These are phyloP conservation scores for Caloenas nicobarica DNA, from an alignment of 2,113 vertebrate genomes.

Conservation along the genomic window DNA sequence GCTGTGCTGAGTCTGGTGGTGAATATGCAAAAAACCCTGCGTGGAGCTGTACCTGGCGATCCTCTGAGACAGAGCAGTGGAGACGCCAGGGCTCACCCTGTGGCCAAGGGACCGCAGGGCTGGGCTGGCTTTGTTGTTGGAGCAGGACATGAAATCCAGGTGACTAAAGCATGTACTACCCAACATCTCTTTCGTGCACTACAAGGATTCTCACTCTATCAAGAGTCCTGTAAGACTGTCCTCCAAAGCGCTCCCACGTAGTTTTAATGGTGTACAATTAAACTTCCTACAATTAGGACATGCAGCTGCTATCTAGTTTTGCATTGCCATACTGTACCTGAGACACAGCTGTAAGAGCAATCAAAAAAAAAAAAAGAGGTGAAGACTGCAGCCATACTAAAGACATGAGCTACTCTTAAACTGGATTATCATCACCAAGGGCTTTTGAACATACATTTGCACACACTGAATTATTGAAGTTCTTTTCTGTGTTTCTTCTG, in stretches of 20 bases:
- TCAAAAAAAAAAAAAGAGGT: too few species aligned
- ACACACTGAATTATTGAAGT: neutral
- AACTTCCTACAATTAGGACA: neutral
- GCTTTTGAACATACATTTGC: neutral
- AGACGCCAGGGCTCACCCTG: neutral
- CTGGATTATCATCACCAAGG: neutral
- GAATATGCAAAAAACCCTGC: accelerated
- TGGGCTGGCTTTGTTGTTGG: neutral
- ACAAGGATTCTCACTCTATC: neutral
- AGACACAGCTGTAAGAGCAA: neutral
- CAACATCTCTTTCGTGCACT: neutral
- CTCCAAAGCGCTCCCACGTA: neutral
- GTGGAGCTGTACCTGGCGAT: neutral
- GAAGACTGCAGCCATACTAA: neutral
- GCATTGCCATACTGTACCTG: neutral
- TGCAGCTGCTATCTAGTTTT: neutral
- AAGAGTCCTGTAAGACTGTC: neutral
- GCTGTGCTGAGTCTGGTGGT: neutral
- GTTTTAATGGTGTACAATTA: neutral
- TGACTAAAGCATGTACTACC: neutral
- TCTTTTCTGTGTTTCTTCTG: neutral
- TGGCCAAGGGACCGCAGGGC: neutral
- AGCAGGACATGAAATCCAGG: neutral
- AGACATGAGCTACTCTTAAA: neutral
- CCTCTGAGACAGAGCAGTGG: accelerated